Conservation (phyloP, 2,113 vertebrate genomes). For the Typhlomys cinereus region DNA sequence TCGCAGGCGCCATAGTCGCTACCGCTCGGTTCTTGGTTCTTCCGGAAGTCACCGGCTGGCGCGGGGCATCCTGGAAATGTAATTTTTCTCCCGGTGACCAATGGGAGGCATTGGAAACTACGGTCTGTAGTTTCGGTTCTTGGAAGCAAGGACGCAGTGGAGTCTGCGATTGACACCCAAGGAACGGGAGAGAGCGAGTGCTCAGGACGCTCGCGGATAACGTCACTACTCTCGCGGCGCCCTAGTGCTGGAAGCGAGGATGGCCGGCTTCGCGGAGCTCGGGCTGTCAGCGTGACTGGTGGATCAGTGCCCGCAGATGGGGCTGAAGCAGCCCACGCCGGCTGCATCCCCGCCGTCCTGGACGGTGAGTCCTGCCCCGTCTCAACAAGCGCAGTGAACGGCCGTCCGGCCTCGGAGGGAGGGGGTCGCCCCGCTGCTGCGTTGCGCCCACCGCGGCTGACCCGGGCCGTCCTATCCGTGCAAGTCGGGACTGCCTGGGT, state of each 20-base stretch:
- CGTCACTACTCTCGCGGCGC: not conserved
- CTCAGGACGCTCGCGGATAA: fast-evolving
- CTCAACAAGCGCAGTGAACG: too few relatives aligned
- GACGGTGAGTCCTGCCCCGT: slow-evolving; percentile 84
- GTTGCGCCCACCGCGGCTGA: too few relatives aligned
- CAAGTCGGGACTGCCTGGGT: slow-evolving; percentile 95
- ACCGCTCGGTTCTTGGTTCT: slow-evolving; percentile 70
- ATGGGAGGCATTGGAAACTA: too few relatives aligned
- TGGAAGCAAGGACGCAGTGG: too few relatives aligned
- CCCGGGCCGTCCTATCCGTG: too few relatives aligned
- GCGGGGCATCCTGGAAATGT: slow-evolving; percentile 33
- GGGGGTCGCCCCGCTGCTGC: too few relatives aligned
- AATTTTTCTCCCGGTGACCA: not conserved
- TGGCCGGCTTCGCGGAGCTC: slow-evolving; percentile 88
- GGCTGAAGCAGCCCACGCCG: slow-evolving; percentile 90
- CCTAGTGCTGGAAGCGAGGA: not conserved
- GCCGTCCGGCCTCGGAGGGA: too few relatives aligned
- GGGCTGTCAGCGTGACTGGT: slow-evolving; percentile 92
- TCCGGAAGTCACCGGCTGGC: not conserved
- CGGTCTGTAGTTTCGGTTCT: too few relatives aligned
- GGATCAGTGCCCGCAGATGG: slow-evolving; percentile 92
- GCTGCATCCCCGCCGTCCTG: slow-evolving; percentile 93
- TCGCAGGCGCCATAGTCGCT: slow-evolving; percentile 76
- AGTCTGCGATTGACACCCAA: too few relatives aligned
- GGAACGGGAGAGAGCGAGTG: too few relatives aligned